phyloP scores from a whole-genome alignment of 2,113 vertebrate species.

The Rhynchomys soricoides region DNA sequence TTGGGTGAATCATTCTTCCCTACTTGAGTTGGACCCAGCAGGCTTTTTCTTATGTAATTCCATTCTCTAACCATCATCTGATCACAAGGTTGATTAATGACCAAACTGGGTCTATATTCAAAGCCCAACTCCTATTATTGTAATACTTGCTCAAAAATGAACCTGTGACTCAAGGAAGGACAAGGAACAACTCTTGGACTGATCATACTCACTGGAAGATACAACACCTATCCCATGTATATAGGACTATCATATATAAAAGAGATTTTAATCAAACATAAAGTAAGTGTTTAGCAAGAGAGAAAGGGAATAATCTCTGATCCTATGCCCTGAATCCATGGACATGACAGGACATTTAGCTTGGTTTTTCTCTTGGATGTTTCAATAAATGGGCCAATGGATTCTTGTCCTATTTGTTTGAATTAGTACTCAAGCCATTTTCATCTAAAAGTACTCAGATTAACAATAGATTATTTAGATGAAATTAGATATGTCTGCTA shows the following conservation, averaged over 20 bases:
- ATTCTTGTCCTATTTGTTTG: neutral
- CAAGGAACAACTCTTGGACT: neutral
- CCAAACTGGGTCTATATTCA: neutral
- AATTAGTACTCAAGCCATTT: neutral
- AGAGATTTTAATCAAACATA: neutral
- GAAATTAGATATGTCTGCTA: neutral
- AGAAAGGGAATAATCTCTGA: neutral
- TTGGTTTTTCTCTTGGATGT: neutral
- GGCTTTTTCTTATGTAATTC: neutral
- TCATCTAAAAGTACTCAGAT: neutral
- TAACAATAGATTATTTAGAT: neutral
- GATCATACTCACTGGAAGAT: neutral
- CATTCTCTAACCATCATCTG: neutral
- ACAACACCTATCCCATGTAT: neutral
- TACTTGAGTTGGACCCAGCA: neutral
- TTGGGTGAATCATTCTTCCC: neutral
- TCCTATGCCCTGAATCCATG: neutral
- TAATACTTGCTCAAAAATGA: slow-evolving; percentile 4
- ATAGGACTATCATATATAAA: neutral
- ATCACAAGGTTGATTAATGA: neutral
- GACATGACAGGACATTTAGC: neutral
- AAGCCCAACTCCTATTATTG: neutral
- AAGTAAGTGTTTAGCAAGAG: neutral
- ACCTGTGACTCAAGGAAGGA: neutral
- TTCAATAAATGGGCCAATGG: neutral